Evolutionary conservation across 2,888 invertebrate species (phyloP), one percentile per base, ranked within the genome.

Genomic region (Chironomus tentans): DNA sequence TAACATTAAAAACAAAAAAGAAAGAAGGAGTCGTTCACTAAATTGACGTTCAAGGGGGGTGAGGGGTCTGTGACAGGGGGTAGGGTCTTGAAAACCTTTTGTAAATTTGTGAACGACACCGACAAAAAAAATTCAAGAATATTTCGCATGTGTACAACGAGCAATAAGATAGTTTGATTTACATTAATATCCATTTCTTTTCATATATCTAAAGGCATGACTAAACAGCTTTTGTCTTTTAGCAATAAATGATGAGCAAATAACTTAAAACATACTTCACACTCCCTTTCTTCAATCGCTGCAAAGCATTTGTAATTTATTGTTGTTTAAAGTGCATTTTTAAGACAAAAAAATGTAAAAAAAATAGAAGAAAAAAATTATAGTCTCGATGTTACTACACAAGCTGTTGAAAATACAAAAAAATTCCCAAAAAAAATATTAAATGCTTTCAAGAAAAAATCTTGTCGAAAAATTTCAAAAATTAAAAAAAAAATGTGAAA

Each of bases 301-400:
- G 15, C 15, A 56, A 56, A 56, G 56, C 56, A 56, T 65, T 65
- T 65, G 21, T 65, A 24, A 65, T 65, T 65, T 28, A 70, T 70
- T 28, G 70, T 46, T 70, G 47, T 70, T 48, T 48, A 70, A 48
- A 70, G 4, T 18, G 48, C 13, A 46, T 24, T 21, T 48, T 38
- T 24, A 24, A 38, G 21, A 24, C 24, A 68, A 28, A 28, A 13
- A 48, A 46, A 21, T 18, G 24, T 13, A 21, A 22, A 69, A 69
- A 38, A 38, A 38, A 70, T 22, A 24, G 2, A 70, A 50, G 13
- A 68, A 50, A 46, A 70, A 65, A 24, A 56, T 15, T 18, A 71
- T 73, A 73, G 72, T 73, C 62, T 73, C 62, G 72, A 62, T 73
- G 72, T 71, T 71, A 22, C 65, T 24, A 50, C 50, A 56, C 22